Percentiles rank a stretch among this genome's conserved stretches.
These are phyloP conservation scores for Leucosticte australis DNA, from an alignment of 2,113 vertebrate genomes.

Conservation along the genomic window DNA sequence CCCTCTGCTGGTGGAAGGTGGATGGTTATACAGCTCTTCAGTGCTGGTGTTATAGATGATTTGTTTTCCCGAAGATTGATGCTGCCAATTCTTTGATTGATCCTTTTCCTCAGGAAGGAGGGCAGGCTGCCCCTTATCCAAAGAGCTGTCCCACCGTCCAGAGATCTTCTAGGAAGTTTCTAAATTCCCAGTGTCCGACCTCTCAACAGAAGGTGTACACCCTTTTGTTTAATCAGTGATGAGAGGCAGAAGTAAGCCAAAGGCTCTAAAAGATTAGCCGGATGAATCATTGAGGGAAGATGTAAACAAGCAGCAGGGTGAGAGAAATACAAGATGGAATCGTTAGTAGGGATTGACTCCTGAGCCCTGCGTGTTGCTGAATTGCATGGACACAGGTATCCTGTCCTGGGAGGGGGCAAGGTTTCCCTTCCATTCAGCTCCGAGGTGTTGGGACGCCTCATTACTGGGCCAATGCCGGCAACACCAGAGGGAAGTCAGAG, in stretches of 20 bases:
- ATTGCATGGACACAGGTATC: background rate
- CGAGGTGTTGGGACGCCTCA: background rate
- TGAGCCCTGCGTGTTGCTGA: background rate
- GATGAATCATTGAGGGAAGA: background rate
- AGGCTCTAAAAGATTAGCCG: background rate
- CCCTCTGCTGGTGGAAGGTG: background rate
- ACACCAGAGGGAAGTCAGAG: background rate
- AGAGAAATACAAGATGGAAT: background rate
- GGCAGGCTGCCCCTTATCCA: background rate
- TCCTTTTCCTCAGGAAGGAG: slow-evolving; percentile 16
- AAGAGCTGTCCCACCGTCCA: background rate
- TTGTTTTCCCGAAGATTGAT: slow-evolving; percentile 1
- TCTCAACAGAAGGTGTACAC: background rate
- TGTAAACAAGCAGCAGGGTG: background rate
- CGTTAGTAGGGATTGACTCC: background rate
- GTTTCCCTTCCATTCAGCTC: background rate
- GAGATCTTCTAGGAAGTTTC: background rate
- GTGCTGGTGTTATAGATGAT: background rate
- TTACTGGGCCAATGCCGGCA: background rate
- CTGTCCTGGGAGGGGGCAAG: background rate
- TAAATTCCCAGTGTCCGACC: background rate
- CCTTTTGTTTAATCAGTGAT: background rate
- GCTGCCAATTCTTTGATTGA: background rate
- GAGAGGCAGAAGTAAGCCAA: background rate
- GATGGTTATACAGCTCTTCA: background rate